Conservation (phyloP, 2,888 invertebrate species). For the Nemoura dubitans region DNA sequence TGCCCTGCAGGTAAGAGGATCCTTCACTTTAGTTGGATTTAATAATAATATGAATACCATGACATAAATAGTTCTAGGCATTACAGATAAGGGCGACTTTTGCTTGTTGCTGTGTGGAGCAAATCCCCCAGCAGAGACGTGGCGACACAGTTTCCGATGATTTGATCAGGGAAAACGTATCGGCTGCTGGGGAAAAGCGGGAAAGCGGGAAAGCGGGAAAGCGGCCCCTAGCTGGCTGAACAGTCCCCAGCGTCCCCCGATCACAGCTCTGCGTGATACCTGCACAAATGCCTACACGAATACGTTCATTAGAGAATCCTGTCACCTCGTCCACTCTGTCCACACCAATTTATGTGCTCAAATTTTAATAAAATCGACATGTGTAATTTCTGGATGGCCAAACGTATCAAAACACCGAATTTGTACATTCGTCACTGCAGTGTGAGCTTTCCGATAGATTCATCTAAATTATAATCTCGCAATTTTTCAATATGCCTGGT, state of each 20-base stretch:
- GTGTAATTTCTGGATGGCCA: not conserved
- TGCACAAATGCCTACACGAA: not conserved
- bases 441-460: not conserved
- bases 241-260: not conserved
- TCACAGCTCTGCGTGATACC: not conserved
- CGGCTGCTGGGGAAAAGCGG: not conserved
- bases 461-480: not conserved
- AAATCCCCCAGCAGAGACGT: not conserved
- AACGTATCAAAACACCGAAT: not conserved
- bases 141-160: constrained; percentile 7
- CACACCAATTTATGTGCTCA: not conserved
- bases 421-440: not conserved
- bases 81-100: too few relatives aligned
- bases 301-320: constrained; percentile 7
- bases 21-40: too few relatives aligned
- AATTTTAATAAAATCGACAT: not conserved
- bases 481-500: not conserved
- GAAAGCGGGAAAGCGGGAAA: not conserved
- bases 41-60: too few relatives aligned
- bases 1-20: too few relatives aligned
- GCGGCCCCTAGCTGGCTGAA: not conserved
- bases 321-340: not conserved
- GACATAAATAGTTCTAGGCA: too few relatives aligned
- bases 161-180: constrained; percentile 12
- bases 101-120: too few relatives aligned